Base-by-base conservation (phyloP, 2,113 vertebrate genomes). In the Podilymbus podiceps region DNA sequence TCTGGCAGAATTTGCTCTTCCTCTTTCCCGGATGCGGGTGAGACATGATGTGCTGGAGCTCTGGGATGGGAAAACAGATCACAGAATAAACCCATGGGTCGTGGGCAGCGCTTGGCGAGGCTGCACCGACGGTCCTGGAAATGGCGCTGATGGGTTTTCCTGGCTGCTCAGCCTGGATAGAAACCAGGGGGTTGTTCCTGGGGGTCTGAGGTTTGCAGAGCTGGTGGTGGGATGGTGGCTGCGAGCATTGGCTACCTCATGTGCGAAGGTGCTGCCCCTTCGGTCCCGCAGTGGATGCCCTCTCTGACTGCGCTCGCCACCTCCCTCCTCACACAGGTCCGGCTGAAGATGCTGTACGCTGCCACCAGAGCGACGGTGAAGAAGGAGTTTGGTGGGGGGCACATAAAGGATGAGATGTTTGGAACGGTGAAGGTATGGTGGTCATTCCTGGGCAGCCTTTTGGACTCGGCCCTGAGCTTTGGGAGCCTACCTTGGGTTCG, bases 321-420 rank as follows among this genome's bases (percentile, higher is more conserved):
- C n/a, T 76, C 58, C 55, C 17, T 91, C 52, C 69, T 10, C 1
- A 3, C 6, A 6, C 89, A 99, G 99, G 99, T 99, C 82, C 99
- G 99, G 96, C 98, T 99, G 98, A 99, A 99, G 98, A 99, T 99
- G 99, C 97, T 99, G n/a, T 99, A 99, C 0, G 99, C 99, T 11
- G 99, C 99, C 28, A 99, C 99, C 6, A 98, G 99, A 92, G 99
- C 99, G 44, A 99, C 99, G 0, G 99, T 99, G 95, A 99, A 99
- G 98, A 99, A 99, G 95, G 99, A 99, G 96, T 99, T 99, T 93
- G 99, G 99, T 0, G 99, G 99, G 11, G 99, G 99, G 18, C 99
- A 99, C 96, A 99, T 99, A 83, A 99, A 99, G 97, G 99, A 99
- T 0, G 99, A 99, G 95, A 97, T 99, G 89, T 99, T 99, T 47